Evolutionary conservation across 2,797 vertebrate species (phyloP).

Genomic region (Trematomus bernacchii): DNA sequence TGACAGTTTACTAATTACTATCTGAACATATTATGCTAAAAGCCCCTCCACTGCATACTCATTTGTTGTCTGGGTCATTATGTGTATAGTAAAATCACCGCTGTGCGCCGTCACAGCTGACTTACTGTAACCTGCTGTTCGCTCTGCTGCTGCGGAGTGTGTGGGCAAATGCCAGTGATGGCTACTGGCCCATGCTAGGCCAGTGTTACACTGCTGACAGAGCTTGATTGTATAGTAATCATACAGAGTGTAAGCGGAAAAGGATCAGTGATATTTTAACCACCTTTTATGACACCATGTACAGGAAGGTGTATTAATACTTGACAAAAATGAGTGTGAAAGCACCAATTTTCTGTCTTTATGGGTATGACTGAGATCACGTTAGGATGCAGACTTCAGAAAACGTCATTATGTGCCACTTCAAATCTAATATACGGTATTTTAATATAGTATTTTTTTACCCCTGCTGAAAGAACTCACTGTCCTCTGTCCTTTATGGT

Average conservation of each 20-base stretch:
- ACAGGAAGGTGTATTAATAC: slow-evolving; percentile 12
- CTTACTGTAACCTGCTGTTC: slow-evolving; percentile 57
- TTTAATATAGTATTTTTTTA: slow-evolving; percentile 8
- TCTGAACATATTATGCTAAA: slow-evolving; percentile 45
- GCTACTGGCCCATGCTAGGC: slow-evolving; percentile 34
- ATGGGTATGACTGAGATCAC: not conserved
- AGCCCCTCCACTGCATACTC: slow-evolving; percentile 32
- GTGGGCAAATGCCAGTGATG: slow-evolving; percentile 52
- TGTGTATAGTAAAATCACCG: slow-evolving; percentile 29
- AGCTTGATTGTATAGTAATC: slow-evolving; percentile 61
- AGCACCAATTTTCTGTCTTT: slow-evolving; percentile 23
- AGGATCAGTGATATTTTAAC: slow-evolving; percentile 35
- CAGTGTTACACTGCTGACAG: slow-evolving; percentile 58
- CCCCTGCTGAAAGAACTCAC: slow-evolving; percentile 1
- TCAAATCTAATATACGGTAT: slow-evolving; percentile 20
- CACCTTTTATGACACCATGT: slow-evolving; percentile 31
- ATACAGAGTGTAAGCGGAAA: slow-evolving; percentile 56
- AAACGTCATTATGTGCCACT: slow-evolving; percentile 1
- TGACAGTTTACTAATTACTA: slow-evolving; percentile 48
- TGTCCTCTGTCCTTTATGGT: slow-evolving; percentile 15
- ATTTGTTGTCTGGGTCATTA: slow-evolving; percentile 45
- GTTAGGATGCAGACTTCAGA: not conserved
- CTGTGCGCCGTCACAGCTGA: slow-evolving; percentile 40
- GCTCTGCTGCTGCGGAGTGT: slow-evolving; percentile 19
- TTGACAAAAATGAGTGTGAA: slow-evolving; percentile 11